A percentile compares a stretch with the other conserved stretches of the same genome.
These are phyloP conservation scores for Spea hammondii DNA, from an alignment of 2,797 vertebrate genomes.

Conservation along the genomic window DNA sequence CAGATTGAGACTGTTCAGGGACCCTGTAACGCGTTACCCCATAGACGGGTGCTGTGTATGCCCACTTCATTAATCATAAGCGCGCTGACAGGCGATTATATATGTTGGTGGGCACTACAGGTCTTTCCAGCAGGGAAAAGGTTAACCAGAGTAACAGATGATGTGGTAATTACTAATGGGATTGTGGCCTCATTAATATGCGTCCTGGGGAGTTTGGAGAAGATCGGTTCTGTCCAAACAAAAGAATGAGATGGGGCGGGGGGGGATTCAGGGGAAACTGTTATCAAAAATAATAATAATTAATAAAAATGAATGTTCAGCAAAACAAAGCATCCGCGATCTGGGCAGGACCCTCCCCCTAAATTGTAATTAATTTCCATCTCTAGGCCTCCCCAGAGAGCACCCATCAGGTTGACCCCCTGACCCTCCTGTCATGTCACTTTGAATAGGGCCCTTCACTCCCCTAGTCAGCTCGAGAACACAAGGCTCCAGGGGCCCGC, in stretches of 20 bases:
- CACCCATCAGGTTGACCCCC: conserved; percentile 76
- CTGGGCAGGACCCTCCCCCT: conserved; percentile 80
- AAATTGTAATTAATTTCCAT: conserved; percentile 99
- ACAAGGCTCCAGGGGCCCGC: conserved; percentile 43
- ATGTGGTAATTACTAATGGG: conserved; percentile 99
- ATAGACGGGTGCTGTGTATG: background rate
- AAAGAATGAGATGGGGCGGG: conserved; percentile 79
- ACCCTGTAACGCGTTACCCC: background rate
- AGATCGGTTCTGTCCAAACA: conserved; percentile 82
- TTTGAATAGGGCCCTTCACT: conserved; percentile 78
- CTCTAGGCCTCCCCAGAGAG: conserved; percentile 80
- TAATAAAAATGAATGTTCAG: conserved; percentile 79
- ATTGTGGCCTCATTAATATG: conserved; percentile 94
- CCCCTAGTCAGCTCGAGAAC: conserved; percentile 65
- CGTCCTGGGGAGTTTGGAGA: conserved; percentile 71
- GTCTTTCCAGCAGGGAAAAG: conserved; percentile 62
- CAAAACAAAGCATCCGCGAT: conserved; percentile 87
- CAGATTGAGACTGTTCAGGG: too few species aligned
- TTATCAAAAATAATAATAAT: conserved; percentile 78
- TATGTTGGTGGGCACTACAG: conserved; percentile 16
- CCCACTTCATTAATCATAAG: conserved; percentile 61
- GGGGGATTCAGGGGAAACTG: conserved; percentile 78
- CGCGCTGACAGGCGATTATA: conserved; percentile 72
- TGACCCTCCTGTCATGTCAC: conserved; percentile 70
- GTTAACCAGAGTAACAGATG: conserved; percentile 86